Conservation (phyloP, 2,797 vertebrate genomes). For the Meriones psammophilus region DNA sequence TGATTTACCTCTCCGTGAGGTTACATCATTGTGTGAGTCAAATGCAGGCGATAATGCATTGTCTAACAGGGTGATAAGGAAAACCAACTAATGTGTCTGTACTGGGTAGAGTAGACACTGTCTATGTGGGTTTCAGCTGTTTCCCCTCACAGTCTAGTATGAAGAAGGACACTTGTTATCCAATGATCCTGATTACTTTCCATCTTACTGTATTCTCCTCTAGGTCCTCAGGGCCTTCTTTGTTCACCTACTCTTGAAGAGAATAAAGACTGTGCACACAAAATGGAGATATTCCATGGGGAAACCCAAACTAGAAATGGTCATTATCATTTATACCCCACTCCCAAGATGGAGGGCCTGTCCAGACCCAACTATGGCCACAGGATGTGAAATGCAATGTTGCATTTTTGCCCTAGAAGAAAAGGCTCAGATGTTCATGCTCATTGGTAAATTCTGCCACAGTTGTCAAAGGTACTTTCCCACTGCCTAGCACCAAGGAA, state of each 20-base stretch:
- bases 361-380: fast-evolving
- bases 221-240: background rate
- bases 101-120: background rate
- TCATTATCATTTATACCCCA: fast-evolving
- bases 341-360: background rate
- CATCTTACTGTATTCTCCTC: background rate
- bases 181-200: background rate
- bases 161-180: background rate
- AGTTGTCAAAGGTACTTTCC: background rate
- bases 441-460: background rate
- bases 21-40: background rate
- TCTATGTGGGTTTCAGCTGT: background rate
- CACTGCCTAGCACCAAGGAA: background rate
- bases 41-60: background rate
- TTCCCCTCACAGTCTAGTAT: background rate
- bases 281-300: background rate
- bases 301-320: background rate
- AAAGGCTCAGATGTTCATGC: background rate
- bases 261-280: background rate
- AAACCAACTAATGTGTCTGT: background rate
- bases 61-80: background rate
- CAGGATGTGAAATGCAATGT: background rate
- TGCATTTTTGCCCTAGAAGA: background rate
- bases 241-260: background rate
- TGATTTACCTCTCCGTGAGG: background rate